These are phyloP conservation scores for Allygus modestus DNA, from an alignment of 2,888 invertebrate genomes.

Conservation along the genomic window DNA sequence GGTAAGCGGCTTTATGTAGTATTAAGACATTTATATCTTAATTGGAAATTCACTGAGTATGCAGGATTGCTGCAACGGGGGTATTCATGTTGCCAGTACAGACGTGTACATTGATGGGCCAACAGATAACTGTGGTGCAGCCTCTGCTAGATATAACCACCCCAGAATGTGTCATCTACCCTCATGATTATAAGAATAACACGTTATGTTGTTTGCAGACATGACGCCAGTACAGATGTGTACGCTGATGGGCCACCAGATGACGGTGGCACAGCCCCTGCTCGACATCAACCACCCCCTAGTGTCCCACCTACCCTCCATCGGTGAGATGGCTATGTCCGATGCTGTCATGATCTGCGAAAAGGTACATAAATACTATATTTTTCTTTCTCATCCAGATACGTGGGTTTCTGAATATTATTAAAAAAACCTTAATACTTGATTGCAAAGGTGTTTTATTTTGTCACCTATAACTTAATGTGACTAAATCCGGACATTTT, in stretches of 20 bases:
- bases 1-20: no score
- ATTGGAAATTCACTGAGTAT: no score
- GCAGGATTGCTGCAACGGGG: no score
- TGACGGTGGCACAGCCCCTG: slow-evolving; percentile 36
- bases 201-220: slow-evolving; percentile 3
- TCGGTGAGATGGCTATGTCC: slow-evolving; percentile 38
- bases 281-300: slow-evolving; percentile 44
- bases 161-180: slow-evolving; percentile 11
- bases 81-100: slow-evolving; percentile 25
- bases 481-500: no score
- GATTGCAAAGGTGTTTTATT: no score
- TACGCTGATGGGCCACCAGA: slow-evolving; percentile 43
- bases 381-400: no score
- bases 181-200: no score
- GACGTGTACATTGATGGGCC: slow-evolving; percentile 40
- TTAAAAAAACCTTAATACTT: no score
- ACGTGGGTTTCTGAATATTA: no score
- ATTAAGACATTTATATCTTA: no score
- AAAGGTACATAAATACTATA: slow-evolving; percentile 16
- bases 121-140: slow-evolving; percentile 28
- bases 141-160: slow-evolving; percentile 43
- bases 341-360: slow-evolving; percentile 45
- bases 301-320: slow-evolving; percentile 28
- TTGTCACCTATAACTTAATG: no score
- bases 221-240: slow-evolving; percentile 45